Percentiles rank a stretch among this genome's conserved stretches.
These are phyloP conservation scores for Sphaerophoria rueppellii DNA, from an alignment of 2,888 invertebrate genomes.

Conservation along the genomic window DNA sequence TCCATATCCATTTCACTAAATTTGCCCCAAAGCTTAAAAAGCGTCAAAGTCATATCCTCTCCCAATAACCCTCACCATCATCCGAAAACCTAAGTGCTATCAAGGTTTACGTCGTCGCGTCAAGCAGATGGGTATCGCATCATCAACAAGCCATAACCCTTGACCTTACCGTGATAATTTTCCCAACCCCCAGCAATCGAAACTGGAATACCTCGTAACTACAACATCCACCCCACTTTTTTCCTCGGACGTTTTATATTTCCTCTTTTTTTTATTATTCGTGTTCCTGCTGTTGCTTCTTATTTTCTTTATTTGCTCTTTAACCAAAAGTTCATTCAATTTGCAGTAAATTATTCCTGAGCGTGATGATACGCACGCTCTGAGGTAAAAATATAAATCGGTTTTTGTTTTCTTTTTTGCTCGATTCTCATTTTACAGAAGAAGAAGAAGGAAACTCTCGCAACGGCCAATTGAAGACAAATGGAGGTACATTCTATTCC, in stretches of 20 bases:
- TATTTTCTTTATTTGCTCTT: conserved; percentile 48
- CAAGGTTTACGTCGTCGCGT: neutral
- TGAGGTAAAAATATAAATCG: conserved; percentile 58
- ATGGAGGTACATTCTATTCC: conserved; percentile 21
- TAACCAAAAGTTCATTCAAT: conserved; percentile 67
- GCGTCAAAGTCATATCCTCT: conserved; percentile 1
- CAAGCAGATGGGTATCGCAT: conserved; percentile 27
- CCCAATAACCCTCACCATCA: conserved; percentile 19
- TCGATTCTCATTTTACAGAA: neutral
- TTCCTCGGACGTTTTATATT: neutral
- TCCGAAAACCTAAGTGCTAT: neutral
- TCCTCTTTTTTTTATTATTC: neutral
- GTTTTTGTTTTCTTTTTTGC: conserved; percentile 34
- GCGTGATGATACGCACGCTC: conserved; percentile 56
- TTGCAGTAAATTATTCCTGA: conserved; percentile 69
- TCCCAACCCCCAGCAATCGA: neutral
- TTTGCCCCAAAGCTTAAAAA: conserved; percentile 8
- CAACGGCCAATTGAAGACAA: conserved; percentile 23
- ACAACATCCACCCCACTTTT: conserved; percentile 20
- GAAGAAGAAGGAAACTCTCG: conserved; percentile 15
- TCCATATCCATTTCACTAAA: neutral
- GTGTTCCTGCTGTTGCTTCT: neutral
- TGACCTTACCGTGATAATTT: conserved; percentile 42
- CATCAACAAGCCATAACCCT: conserved; percentile 53
- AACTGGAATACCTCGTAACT: conserved; percentile 17